These are phyloP conservation scores for Pluvialis apricaria DNA, from an alignment of 2,113 vertebrate species.

Conservation along the genomic window DNA sequence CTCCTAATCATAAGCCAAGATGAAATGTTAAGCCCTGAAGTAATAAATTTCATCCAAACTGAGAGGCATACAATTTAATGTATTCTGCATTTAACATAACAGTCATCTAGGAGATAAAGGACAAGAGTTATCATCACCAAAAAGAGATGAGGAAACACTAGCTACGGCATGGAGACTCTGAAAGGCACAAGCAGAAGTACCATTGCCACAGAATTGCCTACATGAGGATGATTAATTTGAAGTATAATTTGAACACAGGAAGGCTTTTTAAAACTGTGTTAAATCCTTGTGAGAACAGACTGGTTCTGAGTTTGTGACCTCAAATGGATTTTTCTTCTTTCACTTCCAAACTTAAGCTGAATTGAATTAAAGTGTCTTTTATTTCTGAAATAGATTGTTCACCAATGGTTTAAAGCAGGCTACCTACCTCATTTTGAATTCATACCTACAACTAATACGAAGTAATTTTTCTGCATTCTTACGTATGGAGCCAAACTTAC, in stretches of 20 bases:
- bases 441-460: not conserved
- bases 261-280: not conserved
- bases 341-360: not conserved
- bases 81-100: not conserved
- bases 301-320: not conserved
- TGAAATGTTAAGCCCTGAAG: constrained; percentile 56
- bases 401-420: not conserved
- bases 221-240: not conserved
- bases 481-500: not conserved
- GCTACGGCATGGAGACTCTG: not conserved
- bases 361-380: not conserved
- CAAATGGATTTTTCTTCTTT: not conserved
- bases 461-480: not conserved
- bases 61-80: constrained; percentile 27
- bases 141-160: not conserved
- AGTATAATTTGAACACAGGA: not conserved
- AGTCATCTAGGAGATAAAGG: constrained; percentile 4
- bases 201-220: not conserved
- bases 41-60: constrained; percentile 33
- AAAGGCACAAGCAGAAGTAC: not conserved
- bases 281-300: not conserved
- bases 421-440: not conserved
- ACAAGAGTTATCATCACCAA: not conserved
- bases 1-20: constrained; percentile 26
- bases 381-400: not conserved